Evolutionary conservation across 2,888 invertebrate species (phyloP).

Genomic region (Germaria angustata): DNA sequence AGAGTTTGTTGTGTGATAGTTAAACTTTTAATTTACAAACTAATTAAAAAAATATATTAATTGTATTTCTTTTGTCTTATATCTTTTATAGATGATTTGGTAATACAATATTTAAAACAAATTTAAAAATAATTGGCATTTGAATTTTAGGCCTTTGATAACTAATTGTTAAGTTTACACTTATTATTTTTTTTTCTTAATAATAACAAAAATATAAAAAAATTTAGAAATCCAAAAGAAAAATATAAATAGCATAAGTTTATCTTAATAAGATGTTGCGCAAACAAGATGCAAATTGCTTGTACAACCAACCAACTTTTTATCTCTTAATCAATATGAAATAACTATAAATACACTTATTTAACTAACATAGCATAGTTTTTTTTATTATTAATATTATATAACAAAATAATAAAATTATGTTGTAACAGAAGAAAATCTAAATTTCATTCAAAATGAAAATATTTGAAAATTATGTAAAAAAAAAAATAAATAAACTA

Average conservation of each 20-base stretch:
- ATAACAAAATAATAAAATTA: background rate
- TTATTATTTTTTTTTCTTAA: slow-evolving; percentile 32
- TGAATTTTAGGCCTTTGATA: slow-evolving; percentile 55
- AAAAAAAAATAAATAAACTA: slow-evolving; percentile 34
- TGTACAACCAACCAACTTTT: slow-evolving; percentile 47
- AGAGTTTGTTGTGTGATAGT: slow-evolving; percentile 6
- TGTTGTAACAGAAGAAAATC: slow-evolving; percentile 11
- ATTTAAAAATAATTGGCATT: slow-evolving; percentile 58
- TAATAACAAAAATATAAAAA: slow-evolving; percentile 10
- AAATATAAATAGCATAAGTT: slow-evolving; percentile 45
- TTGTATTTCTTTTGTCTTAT: slow-evolving; percentile 8
- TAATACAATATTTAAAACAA: slow-evolving; percentile 32
- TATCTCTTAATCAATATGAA: slow-evolving; percentile 44
- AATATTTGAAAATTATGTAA: slow-evolving; percentile 23
- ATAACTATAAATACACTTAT: slow-evolving; percentile 31
- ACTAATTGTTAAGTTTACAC: slow-evolving; percentile 62
- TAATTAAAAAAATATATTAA: background rate
- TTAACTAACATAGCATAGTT: slow-evolving; percentile 58
- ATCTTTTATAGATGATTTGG: slow-evolving; percentile 48
- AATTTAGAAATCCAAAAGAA: slow-evolving; percentile 34
- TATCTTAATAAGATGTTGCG: slow-evolving; percentile 56
- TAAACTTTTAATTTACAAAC: background rate
- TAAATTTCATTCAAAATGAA: slow-evolving; percentile 53
- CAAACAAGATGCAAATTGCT: slow-evolving; percentile 45
- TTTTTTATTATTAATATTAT: slow-evolving; percentile 47